phyloP scores from a whole-genome alignment of 2,888 invertebrate species.

The Bugulina stolonifera region DNA sequence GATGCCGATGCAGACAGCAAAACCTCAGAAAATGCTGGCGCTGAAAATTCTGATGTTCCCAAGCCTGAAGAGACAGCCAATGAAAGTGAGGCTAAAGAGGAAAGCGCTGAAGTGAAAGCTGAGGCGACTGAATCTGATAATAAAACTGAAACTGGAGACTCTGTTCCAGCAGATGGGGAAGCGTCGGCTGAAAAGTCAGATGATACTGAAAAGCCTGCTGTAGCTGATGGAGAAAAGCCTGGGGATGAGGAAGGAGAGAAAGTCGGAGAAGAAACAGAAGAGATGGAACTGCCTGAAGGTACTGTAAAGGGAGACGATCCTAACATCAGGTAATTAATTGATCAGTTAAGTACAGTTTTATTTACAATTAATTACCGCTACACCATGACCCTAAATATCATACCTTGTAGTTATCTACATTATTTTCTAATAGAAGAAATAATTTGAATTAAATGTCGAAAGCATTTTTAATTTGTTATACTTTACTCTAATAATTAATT shows the following conservation, averaged over 20 bases:
- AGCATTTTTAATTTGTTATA: too few species aligned
- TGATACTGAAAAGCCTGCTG: not conserved
- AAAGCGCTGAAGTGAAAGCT: conserved; percentile 25
- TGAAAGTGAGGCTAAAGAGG: conserved; percentile 19
- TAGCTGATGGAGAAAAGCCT: not conserved
- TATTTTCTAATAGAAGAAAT: too few species aligned
- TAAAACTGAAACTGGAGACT: not conserved
- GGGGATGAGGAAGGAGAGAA: not conserved
- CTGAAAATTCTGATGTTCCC: too few species aligned
- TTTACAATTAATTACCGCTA: not conserved
- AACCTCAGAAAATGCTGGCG: too few species aligned
- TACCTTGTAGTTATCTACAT: too few species aligned
- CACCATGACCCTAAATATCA: not conserved
- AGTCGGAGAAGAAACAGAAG: conserved; percentile 19
- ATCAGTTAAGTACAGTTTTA: not conserved
- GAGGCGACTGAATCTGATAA: too few species aligned
- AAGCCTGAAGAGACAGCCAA: not conserved
- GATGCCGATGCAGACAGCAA: conserved; percentile 28
- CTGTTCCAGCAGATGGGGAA: not conserved
- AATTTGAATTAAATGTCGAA: too few species aligned
- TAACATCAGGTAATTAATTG: conserved; percentile 27
- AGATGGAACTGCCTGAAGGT: conserved; percentile 18
- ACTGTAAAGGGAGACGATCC: conserved; percentile 13
- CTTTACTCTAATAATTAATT: too few species aligned
- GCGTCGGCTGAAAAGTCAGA: not conserved